These are phyloP conservation scores for Acleris literana DNA, from an alignment of 2,888 invertebrate species.

Conservation along the genomic window DNA sequence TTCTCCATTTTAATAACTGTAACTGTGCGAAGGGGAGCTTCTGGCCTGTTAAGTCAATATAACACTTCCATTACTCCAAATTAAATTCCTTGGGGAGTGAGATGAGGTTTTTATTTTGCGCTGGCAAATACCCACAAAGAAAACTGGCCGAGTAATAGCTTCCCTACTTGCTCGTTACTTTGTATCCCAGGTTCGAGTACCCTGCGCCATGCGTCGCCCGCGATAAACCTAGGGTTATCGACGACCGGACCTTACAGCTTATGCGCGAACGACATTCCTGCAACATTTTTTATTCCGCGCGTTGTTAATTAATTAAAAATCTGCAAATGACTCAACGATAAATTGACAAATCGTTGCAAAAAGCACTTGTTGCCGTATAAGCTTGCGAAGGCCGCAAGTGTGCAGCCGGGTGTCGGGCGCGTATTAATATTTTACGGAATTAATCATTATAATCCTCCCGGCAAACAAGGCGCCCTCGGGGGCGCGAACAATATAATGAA, in stretches of 20 bases:
- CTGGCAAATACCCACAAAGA: slow-evolving; percentile 69
- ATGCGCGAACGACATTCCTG: slow-evolving; percentile 6
- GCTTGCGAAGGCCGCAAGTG: slow-evolving; percentile 71
- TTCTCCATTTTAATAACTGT: slow-evolving; percentile 84
- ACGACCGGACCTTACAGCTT: slow-evolving; percentile 1
- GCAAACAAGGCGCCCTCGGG: slow-evolving; percentile 81
- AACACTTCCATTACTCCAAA: slow-evolving; percentile 84
- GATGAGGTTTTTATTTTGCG: slow-evolving; percentile 80
- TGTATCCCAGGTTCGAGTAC: slow-evolving; percentile 39
- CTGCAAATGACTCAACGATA: slow-evolving; percentile 20
- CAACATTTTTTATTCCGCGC: slow-evolving; percentile 17
- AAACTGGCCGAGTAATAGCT: slow-evolving; percentile 60
- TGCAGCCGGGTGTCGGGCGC: slow-evolving; percentile 66
- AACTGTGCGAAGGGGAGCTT: slow-evolving; percentile 76
- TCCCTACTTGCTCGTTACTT: slow-evolving; percentile 38
- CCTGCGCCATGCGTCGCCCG: slow-evolving; percentile 14
- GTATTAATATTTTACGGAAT: slow-evolving; percentile 83
- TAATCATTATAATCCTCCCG: slow-evolving; percentile 83
- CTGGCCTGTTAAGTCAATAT: slow-evolving; percentile 84
- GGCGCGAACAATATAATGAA: slow-evolving; percentile 82
- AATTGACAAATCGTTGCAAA: slow-evolving; percentile 57
- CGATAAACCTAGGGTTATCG: slow-evolving; percentile 3
- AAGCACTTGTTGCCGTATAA: slow-evolving; percentile 74
- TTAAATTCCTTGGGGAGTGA: slow-evolving; percentile 82
- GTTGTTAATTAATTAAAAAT: slow-evolving; percentile 25